Evolutionary conservation across 2,888 invertebrate genomes (phyloP).

Genomic region (Venusia cambrica): DNA sequence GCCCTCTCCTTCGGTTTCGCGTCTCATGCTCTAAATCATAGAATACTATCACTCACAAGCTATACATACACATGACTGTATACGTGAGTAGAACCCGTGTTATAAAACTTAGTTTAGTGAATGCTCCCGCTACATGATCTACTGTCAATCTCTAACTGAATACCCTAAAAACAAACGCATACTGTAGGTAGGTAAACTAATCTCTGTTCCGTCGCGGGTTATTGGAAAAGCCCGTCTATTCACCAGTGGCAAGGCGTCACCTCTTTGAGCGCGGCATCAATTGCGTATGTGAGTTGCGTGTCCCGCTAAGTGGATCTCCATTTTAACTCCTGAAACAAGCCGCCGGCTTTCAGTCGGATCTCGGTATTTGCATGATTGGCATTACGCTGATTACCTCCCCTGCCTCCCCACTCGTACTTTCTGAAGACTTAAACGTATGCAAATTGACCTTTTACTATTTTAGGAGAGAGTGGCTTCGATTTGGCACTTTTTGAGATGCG

Average conservation of each 20-base stretch:
- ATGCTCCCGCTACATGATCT: no score
- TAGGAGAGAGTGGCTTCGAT: constrained; percentile 7
- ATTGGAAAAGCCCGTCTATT: constrained; percentile 27
- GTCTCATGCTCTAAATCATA: no score
- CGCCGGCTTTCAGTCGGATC: constrained; percentile 79
- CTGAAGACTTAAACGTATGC: constrained; percentile 67
- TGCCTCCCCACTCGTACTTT: constrained; percentile 38
- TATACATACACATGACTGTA: no score
- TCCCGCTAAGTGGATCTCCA: constrained; percentile 79
- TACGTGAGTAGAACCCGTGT: no score
- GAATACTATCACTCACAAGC: no score
- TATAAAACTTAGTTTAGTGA: no score
- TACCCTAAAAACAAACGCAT: no score
- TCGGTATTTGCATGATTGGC: constrained; percentile 80
- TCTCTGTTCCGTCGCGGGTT: no score
- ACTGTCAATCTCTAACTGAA: no score
- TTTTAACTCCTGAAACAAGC: constrained; percentile 81
- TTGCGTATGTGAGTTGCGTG: constrained; percentile 79
- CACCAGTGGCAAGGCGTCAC: constrained; percentile 25
- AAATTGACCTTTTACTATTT: constrained; percentile 60
- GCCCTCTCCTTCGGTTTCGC: no score
- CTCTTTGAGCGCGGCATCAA: constrained; percentile 59
- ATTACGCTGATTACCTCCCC: constrained; percentile 75
- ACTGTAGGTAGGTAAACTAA: no score
- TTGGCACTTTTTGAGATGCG: constrained; percentile 1